These are phyloP conservation scores for Oreochromis grahami DNA, from an alignment of 2,797 vertebrate genomes.

Conservation along the genomic window DNA sequence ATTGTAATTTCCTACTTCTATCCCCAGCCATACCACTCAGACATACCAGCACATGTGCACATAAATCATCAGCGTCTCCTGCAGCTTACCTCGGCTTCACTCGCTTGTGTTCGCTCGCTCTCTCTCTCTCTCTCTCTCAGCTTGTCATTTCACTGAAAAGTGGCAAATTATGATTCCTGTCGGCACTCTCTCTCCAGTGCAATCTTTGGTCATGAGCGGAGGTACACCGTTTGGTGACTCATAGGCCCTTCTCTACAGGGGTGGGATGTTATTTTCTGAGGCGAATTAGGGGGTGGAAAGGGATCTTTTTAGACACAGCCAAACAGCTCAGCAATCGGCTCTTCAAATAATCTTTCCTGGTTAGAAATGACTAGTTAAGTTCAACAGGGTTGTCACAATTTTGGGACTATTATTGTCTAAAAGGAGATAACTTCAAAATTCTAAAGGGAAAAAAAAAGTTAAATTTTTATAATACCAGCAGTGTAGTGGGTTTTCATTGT, in stretches of 20 bases:
- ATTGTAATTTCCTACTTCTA: neutral
- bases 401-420: neutral
- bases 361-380: slow-evolving; percentile 12
- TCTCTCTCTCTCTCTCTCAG: neutral
- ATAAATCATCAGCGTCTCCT: neutral
- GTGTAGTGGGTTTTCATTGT: neutral
- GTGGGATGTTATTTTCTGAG: slow-evolving; percentile 53
- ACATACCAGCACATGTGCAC: neutral
- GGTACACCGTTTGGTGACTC: slow-evolving; percentile 46
- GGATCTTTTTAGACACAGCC: slow-evolving; percentile 41
- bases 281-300: slow-evolving; percentile 39
- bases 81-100: neutral
- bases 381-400: neutral
- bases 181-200: slow-evolving; percentile 19
- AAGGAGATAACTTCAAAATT: neutral
- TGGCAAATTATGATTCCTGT: slow-evolving; percentile 59
- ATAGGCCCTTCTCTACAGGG: slow-evolving; percentile 30
- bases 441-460: neutral
- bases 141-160: slow-evolving; percentile 21
- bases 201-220: slow-evolving; percentile 18
- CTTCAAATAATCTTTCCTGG: slow-evolving; percentile 11
- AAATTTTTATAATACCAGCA: neutral
- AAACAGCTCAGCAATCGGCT: slow-evolving; percentile 22
- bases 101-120: neutral
- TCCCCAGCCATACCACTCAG: neutral